Base-by-base conservation (phyloP, 2,113 vertebrate genomes). In the Cyprinus carpio region DNA sequence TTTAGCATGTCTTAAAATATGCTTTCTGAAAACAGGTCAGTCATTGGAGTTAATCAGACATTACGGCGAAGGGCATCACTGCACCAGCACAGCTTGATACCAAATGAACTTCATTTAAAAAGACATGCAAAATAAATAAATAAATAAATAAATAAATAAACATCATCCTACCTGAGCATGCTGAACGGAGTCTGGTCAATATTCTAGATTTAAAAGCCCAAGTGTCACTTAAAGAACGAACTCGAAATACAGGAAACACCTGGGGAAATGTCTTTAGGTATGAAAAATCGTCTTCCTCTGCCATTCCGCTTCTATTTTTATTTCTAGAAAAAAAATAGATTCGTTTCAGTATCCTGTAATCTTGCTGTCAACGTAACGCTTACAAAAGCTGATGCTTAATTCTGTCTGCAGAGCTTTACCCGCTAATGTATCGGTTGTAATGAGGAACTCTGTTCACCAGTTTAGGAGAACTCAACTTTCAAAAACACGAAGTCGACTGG, bases 161-260 rank as follows among this genome's bases (percentile, higher is more conserved):
- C 29, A 31, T 31, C 29, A 15, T 20, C 25, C 13, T 89, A 90
- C 90, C 90, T 89, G 90, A 89, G 15, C 87, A 86, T 0, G 90
- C 86, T 20, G 82, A 54, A 2, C 87, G 69, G 20, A 90, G 67
- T 54, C 90, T 84, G 40, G 79, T 86, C n/a, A 90, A 71, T 56
- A 90, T 88, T 75, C 88, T 88, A 29, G 86, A 80, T 71, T 60
- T 89, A 77, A 90, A 90, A 62, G 84, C 88, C 6, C 86, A 89
- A 16, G 88, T 87, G n/a, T 90, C 90, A 72, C 90, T 89, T 37
- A 86, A 87, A 78, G 90, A 90, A 18, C 90, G 69, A 67, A 85
- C 64, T 83, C 90, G 87, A 62, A 88, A 60, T 0, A 75, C 62
- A 3, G 86, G 82, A 54, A 60, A 84, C n/a, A 74, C 5, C 12